Evolutionary conservation across 2,888 invertebrate genomes (phyloP).

Genomic region (Dascillus cervinus): DNA sequence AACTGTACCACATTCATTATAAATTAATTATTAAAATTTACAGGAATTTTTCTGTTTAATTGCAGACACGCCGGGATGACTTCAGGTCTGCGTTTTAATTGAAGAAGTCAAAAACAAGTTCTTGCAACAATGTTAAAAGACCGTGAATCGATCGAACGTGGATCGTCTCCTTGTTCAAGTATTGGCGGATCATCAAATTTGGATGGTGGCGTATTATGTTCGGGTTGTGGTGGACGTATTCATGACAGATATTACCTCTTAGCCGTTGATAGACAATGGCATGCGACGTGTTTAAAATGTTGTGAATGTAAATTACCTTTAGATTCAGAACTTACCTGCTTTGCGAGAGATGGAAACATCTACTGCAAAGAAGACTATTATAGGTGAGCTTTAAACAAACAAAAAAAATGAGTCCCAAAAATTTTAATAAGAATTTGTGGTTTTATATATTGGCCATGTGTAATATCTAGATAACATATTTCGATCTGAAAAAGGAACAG

Average conservation of each 20-base stretch:
- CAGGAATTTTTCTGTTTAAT: no score
- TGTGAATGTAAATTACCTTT: conserved; percentile 78
- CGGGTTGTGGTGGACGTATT: conserved; percentile 56
- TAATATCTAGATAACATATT: conserved; percentile 7
- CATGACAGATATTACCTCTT: conserved; percentile 64
- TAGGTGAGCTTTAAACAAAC: conserved; percentile 65
- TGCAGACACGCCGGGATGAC: neutral
- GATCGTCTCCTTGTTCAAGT: conserved; percentile 42
- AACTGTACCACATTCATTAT: no score
- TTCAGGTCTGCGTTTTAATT: neutral
- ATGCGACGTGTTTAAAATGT: conserved; percentile 75
- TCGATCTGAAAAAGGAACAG: conserved; percentile 4
- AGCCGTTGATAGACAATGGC: conserved; percentile 87
- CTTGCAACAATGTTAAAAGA: conserved; percentile 61
- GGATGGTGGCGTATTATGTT: conserved; percentile 43
- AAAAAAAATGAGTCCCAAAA: neutral
- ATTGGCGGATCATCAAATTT: conserved; percentile 37
- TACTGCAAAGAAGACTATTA: conserved; percentile 94
- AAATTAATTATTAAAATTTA: no score
- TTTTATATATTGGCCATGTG: no score
- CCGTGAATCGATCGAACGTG: conserved; percentile 51
- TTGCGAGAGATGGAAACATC: conserved; percentile 80
- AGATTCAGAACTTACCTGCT: conserved; percentile 82
- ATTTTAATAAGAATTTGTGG: conserved; percentile 24
- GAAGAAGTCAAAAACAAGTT: neutral